Percentiles rank a stretch among this genome's conserved stretches.
These are phyloP conservation scores for Apodemus sylvaticus DNA, from an alignment of 2,113 vertebrate genomes.

Conservation along the genomic window DNA sequence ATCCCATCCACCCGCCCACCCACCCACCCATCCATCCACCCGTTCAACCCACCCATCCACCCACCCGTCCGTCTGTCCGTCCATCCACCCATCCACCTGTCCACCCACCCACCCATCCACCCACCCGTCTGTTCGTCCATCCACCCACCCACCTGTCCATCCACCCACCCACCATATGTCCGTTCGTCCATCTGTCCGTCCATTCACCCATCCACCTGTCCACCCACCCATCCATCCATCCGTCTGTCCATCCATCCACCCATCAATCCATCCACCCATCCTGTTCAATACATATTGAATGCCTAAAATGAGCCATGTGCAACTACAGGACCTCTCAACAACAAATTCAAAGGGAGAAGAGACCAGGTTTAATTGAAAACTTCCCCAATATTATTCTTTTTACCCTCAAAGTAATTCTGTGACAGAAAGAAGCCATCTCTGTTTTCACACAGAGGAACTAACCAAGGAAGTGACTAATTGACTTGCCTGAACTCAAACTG, in stretches of 20 bases:
- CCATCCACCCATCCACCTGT: too few relatives aligned
- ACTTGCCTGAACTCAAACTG: neutral
- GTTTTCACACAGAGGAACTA: constrained; percentile 28
- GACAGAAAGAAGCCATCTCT: neutral
- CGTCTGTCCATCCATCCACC: neutral
- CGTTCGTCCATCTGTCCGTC: neutral
- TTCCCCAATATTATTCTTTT: neutral
- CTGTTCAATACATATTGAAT: neutral
- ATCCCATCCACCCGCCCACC: too few relatives aligned
- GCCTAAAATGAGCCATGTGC: neutral
- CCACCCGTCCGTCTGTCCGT: too few relatives aligned
- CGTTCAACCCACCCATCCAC: too few relatives aligned
- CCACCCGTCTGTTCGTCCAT: too few relatives aligned
- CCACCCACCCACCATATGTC: too few relatives aligned
- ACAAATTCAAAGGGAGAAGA: neutral
- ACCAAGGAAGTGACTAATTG: neutral
- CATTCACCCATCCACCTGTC: neutral
- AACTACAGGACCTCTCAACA: neutral
- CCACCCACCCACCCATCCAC: too few relatives aligned
- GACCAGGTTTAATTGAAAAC: neutral
- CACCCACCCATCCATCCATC: neutral
- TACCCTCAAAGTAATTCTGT: neutral
- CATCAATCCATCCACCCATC: neutral
- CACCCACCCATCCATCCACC: too few relatives aligned
- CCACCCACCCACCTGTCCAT: too few relatives aligned